Base-by-base conservation (phyloP, 2,888 invertebrate species). In the Polyploca ridens region DNA sequence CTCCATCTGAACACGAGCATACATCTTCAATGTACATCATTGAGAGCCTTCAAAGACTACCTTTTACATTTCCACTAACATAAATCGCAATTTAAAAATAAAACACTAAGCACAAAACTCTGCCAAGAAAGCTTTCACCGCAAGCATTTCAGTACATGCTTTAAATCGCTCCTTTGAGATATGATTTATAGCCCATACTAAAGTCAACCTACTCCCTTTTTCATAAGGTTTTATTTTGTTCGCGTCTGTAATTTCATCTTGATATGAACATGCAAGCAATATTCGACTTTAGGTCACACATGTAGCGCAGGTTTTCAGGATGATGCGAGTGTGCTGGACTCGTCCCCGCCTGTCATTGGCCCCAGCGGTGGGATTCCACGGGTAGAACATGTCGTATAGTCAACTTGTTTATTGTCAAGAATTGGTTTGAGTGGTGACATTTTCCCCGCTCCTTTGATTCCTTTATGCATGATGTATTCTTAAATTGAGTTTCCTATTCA, bases 41-140 rank as follows among this genome's bases (percentile, higher is more conserved):
- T 72, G 68, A 72, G 74, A 71, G 75, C 71, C 73, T 74, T 70
- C 69, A 74, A 41, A 27, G 71, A 77, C 73, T 76, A 76, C 79
- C 76, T 76, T 61, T 73, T 74, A 76, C 78, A 81, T 84, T 82
- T 82, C 70, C 74, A 69, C 72, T 74, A 69, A 85, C 82, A 88
- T 90, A 90, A 88, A 90, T 90, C 86, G 86, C 86, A 85, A 88
- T 90, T 90, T 88, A 86, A 89, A 91, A 90, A 88, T 88, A 89
- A 88, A 89, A 85, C 81, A 77, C 83, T 83, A 82, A 86, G 84
- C 86, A 86, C 83, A 81, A 87, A 88, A 85, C 85, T 84, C 78
- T 86, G 88, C 89, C 89, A 90, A 90, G 90, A 89, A 90, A 89
- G 89, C 90, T 90, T 90, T 90, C 89, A 86, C 87, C 87, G 83